Base-by-base conservation (phyloP, 2,113 vertebrate species). In the Poeciliopsis occidentalis region DNA sequence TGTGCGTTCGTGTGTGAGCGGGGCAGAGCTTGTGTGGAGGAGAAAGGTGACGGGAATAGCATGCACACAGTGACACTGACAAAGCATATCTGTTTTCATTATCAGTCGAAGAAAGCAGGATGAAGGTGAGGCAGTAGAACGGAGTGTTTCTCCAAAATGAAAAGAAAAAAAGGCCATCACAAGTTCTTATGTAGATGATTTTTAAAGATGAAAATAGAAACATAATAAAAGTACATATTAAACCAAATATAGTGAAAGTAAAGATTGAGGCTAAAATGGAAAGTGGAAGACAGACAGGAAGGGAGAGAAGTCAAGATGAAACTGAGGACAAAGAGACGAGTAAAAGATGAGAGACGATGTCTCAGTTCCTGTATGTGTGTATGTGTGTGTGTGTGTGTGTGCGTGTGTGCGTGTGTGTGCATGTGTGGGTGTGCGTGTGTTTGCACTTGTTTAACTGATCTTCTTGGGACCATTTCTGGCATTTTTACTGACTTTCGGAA, bases 341-440 rank as follows among this genome's bases (percentile, higher is more conserved):
- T 85, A 88, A 88, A 85, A 91, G 88, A 90, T 90, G 90, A 88
- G 70, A 79, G 71, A 87, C 78, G 79, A 81, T 78, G 77, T 89
- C 81, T 79, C 70, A 79, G 84, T 78, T 85, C 75, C 82, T 44
- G 66, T 29, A 57, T 61, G 34, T 11, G 34, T 34, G 34, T 37
- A 10, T 37, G 2, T 37, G 34, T 34, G 34, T 10, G 34, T 37
- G 10, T 37, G 34, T 37, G 10, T 12, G 34, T 37, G 34, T 10
- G 8, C 2, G 8, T 34, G 32, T 34, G 5, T 34, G 8, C 1
- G 34, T 10, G 34, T 73, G 64, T 66, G 64, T 63, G 72, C 60
- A 64, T 73, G 62, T 65, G 67, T 31, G 62, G 67, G 61, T 67
- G 71, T 71, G 60, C 73, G 87, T 86, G 81, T 94, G n/a, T n/a